A percentile compares a stretch with the other conserved stretches of the same genome.
Evolutionary conservation across 2,888 invertebrate genomes (phyloP).

Genomic region (Polyommatus iphigenia): DNA sequence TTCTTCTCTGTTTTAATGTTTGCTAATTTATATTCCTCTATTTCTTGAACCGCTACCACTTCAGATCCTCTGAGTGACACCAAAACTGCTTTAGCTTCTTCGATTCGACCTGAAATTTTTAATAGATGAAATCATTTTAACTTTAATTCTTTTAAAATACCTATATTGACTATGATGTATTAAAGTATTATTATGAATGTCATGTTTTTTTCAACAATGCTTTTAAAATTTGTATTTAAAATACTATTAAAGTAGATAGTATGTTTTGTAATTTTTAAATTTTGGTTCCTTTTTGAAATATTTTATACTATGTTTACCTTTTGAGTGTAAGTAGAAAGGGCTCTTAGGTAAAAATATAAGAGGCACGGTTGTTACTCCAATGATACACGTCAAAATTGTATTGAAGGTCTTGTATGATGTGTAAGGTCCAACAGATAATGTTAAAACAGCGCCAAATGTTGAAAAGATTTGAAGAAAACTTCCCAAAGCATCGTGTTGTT

Average conservation of each 20-base stretch:
- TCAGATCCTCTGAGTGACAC: neutral
- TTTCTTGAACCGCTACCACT: constrained; percentile 3
- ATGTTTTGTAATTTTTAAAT: too few relatives aligned
- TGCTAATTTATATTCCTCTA: constrained; percentile 19
- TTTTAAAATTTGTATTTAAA: too few relatives aligned
- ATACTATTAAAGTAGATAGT: too few relatives aligned
- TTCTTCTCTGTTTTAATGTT: neutral
- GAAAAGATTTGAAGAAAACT: constrained; percentile 26
- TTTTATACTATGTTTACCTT: constrained; percentile 5
- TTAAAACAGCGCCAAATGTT: constrained; percentile 13
- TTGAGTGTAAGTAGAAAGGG: constrained; percentile 25
- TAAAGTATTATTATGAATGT: neutral
- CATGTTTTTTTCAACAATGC: too few relatives aligned
- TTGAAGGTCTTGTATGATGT: constrained; percentile 19
- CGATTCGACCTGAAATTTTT: neutral
- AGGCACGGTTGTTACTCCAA: neutral
- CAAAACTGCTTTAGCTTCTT: constrained; percentile 24
- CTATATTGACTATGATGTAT: neutral
- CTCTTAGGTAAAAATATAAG: constrained; percentile 13
- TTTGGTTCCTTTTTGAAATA: too few relatives aligned
- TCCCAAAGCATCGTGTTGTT: constrained; percentile 13
- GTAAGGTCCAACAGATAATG: constrained; percentile 28
- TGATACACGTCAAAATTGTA: constrained; percentile 8
- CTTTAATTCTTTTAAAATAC: too few relatives aligned
- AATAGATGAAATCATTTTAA: too few relatives aligned